Evolutionary conservation across 1,140 invertebrate species (phyloP).

Genomic region (Drosophila watanabei): DNA sequence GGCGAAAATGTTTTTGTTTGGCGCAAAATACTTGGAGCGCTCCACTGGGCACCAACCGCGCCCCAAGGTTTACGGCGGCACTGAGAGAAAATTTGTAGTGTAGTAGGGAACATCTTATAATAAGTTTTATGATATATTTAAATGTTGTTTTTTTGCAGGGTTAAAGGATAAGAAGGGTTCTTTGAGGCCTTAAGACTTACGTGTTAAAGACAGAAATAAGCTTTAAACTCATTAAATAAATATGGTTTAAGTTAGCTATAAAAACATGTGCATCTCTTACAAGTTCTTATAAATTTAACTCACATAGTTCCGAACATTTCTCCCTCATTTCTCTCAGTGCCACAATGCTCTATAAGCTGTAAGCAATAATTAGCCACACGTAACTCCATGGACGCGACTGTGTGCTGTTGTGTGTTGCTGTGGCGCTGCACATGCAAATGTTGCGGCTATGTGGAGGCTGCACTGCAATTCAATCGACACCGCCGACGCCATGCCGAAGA

Average conservation of each 20-base stretch:
- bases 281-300: neutral
- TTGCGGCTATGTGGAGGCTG: conserved; percentile 58
- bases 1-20: conserved; percentile 68
- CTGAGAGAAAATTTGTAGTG: neutral
- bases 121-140: too few relatives aligned
- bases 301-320: too few relatives aligned
- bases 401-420: conserved; percentile 9
- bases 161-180: neutral
- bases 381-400: conserved; percentile 47
- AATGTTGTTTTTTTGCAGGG: too few relatives aligned
- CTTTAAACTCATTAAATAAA: neutral
- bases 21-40: conserved; percentile 48
- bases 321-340: conserved; percentile 13
- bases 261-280: neutral
- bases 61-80: conserved; percentile 20
- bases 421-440: conserved; percentile 65
- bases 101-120: too few relatives aligned
- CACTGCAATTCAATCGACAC: conserved; percentile 64
- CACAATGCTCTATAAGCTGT: conserved; percentile 53
- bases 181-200: neutral
- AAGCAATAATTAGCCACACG: conserved; percentile 76
- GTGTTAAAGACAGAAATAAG: neutral
- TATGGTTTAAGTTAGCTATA: neutral
- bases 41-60: conserved; percentile 53
- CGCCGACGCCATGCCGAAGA: conserved; percentile 30